Evolutionary conservation across 2,113 vertebrate species (phyloP), one percentile per base, ranked within the genome.

Genomic region (Pelecanoides urinatrix): DNA sequence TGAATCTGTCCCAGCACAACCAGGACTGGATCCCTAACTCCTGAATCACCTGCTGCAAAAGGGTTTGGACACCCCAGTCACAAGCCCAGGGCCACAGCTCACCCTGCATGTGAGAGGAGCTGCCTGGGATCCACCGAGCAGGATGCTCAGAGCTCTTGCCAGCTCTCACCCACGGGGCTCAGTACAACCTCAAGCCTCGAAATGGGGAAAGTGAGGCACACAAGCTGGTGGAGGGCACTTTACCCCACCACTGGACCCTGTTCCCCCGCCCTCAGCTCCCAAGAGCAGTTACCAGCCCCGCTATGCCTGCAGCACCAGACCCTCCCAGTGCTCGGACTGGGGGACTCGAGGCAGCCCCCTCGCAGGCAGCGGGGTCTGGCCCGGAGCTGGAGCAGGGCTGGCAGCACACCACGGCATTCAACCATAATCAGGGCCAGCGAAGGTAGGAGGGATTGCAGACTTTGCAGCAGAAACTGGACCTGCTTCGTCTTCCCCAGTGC

Each of bases 271-370:
- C 32, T 74, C 79, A 58, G 53, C 71, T 38, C 52, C 59, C n/a
- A 23, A 25, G 36, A 71, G 16, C 55, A 25, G 26, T 3, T 3
- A 38, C 12, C 49, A 42, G n/a, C 55, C 49, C 26, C 6, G 3
- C 53, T 13, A 3, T 5, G 5, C 11, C 50, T 22, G 38, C 34
- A 7, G 40, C 2, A 0, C 42, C 71, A 45, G 22, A 12, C 13
- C 27, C 45, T 30, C 11, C 13, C 1, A 1, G 29, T 21, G 29
- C 75, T 55, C 9, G 2, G 66, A 38, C 3, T 13, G 0, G 22
- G 66, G 53, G 21, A 23, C 21, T n/a, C 2, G 1, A 21, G 53
- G 79, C 47, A 49, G 71, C 26, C 36, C 40, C 44, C 16, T 16
- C 2, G 0, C 25, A 12, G 21, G 56, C 73, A 61, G 44, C 4